Evolutionary conservation across 2,888 invertebrate genomes (phyloP), one percentile per base, ranked within the genome.

Genomic region (Eupithecia subumbrata): DNA sequence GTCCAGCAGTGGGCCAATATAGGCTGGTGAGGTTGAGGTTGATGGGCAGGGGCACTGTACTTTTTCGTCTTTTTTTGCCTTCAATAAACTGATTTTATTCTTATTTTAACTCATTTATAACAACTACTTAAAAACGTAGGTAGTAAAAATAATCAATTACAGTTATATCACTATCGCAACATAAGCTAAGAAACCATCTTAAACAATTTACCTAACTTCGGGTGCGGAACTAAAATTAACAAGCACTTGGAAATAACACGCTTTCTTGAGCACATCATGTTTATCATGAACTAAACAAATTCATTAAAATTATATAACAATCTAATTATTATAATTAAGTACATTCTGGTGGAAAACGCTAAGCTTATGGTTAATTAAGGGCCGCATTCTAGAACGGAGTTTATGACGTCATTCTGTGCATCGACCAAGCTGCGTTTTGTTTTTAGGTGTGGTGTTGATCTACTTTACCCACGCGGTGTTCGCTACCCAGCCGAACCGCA

Each of bases 211-310:
- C 25, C 22, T 68, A 52, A 72, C 18, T 67, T 60, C 5, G 30
- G 5, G 34, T 16, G 45, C 73, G 72, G 74, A 72, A 73, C 69
- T 25, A 45, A 71, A 76, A 73, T 74, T 22, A 67, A 64, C 34
- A 64, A 22, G 22, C 60, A 48, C 12, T 74, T 75, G n/a, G 5
- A 37, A 72, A 69, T 75, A 77, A 60, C 72, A 81, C 81, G 81
- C 81, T 81, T 80, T 81, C 81, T 16, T 81, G 80, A 79, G 48
- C 79, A 56, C 79, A 78, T 63, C 45, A 67, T 69, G 52, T 76
- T 79, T 77, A 74, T 45, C 48, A 76, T 66, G 25, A 64, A 69
- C 69, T 76, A 60, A 74, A 74, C 56, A 45, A 73, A 56, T 43
- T 63, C 52, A 76, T 72, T 73, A 63, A 18, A 64, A 37, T 76